Evolutionary conservation across 2,113 vertebrate genomes (phyloP).

Genomic region (Electrona antarctica): DNA sequence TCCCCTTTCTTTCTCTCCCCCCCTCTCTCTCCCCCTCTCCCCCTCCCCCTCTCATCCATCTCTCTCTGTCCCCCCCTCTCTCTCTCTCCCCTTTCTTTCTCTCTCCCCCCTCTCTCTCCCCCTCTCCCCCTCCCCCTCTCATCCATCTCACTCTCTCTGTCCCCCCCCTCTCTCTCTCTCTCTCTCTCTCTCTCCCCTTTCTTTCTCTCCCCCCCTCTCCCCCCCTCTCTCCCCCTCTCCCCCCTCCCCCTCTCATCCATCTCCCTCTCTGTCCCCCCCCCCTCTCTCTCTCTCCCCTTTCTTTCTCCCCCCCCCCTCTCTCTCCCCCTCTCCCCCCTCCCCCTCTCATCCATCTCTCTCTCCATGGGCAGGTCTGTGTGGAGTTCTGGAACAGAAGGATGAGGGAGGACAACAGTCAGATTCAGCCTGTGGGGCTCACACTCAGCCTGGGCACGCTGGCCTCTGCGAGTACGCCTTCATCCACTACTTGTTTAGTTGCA

Average conservation of each 20-base stretch:
- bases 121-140: no score
- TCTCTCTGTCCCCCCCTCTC: conserved; percentile 4
- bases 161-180: neutral
- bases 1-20: neutral
- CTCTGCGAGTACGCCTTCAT: conserved; percentile 83
- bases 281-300: no score
- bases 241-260: neutral
- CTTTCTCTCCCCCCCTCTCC: neutral
- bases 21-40: neutral
- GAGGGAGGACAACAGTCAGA: conserved; percentile 81
- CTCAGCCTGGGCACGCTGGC: conserved; percentile 84
- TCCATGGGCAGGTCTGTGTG: conserved; percentile 80
- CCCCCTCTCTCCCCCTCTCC: neutral
- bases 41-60: conserved; percentile 4
- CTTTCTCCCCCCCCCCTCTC: no score
- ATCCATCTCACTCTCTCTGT: no score
- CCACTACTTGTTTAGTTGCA: neutral
- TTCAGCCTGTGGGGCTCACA: conserved; percentile 86
- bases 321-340: neutral
- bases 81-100: conserved; percentile 1
- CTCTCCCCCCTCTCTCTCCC: conserved; percentile 1
- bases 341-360: neutral
- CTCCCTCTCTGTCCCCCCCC: no score
- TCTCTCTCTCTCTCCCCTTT: conserved; percentile 2
- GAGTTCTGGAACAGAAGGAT: conserved; percentile 91